phyloP scores from a whole-genome alignment of 2,113 vertebrate genomes.

The Danionella cerebrum region DNA sequence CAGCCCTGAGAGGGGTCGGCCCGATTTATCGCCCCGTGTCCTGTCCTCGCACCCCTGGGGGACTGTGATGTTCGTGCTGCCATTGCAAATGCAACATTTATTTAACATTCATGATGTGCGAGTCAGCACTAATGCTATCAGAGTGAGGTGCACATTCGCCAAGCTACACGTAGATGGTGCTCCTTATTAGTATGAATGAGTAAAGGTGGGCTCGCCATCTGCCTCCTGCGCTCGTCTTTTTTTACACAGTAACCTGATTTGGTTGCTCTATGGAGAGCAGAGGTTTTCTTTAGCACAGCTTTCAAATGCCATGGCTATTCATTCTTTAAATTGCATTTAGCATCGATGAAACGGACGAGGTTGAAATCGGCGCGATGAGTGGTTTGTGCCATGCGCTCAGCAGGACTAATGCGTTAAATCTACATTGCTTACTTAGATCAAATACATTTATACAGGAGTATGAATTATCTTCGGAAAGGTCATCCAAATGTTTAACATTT shows the following conservation, averaged over 20 bases:
- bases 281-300: conserved; percentile 4
- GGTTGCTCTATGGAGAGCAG: not conserved
- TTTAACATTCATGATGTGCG: conserved; percentile 33
- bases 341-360: not conserved
- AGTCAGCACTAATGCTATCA: conserved; percentile 30
- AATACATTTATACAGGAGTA: not conserved
- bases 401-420: no score
- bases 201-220: conserved; percentile 15
- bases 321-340: conserved; percentile 11
- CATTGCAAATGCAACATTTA: conserved; percentile 48
- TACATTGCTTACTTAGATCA: no score
- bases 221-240: not conserved
- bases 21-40: conserved; percentile 34
- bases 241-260: conserved; percentile 19
- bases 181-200: conserved; percentile 7
- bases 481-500: no score
- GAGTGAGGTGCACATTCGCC: not conserved
- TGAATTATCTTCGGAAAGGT: no score
- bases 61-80: conserved; percentile 30
- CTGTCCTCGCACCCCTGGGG: conserved; percentile 26
- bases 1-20: conserved; percentile 44
- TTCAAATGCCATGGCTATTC: conserved; percentile 18
- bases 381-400: no score
- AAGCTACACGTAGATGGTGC: not conserved
- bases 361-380: not conserved